phyloP scores from a whole-genome alignment of 2,888 invertebrate genomes.

The Nemurella pictetii region DNA sequence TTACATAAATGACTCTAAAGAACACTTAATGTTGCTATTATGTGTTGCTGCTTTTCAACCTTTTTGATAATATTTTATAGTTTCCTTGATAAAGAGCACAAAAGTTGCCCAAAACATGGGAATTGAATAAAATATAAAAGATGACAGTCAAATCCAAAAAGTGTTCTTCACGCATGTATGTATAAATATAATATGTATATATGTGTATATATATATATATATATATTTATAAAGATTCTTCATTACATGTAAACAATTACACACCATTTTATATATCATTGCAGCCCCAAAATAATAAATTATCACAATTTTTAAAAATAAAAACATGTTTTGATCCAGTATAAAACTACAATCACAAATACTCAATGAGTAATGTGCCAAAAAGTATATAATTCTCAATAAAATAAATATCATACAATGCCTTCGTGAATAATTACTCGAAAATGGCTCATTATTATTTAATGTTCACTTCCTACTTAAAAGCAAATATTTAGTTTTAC shows the following conservation, averaged over 20 bases:
- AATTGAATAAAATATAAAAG: too few relatives aligned
- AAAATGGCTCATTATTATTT: background rate
- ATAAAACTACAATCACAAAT: constrained; percentile 24
- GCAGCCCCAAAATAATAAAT: constrained; percentile 18
- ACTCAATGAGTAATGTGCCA: background rate
- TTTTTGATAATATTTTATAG: too few relatives aligned
- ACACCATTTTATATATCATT: background rate
- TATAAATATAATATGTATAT: too few relatives aligned
- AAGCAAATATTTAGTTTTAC: background rate
- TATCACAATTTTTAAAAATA: constrained; percentile 29
- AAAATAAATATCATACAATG: background rate
- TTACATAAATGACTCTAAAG: too few relatives aligned
- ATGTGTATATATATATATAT: background rate
- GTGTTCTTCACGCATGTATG: too few relatives aligned
- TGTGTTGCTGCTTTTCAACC: too few relatives aligned
- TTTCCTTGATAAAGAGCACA: too few relatives aligned
- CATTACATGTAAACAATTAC: background rate
- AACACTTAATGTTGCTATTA: too few relatives aligned
- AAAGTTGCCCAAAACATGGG: too few relatives aligned
- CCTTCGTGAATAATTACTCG: background rate
- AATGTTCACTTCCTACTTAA: background rate
- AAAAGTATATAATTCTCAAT: background rate
- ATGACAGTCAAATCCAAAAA: too few relatives aligned
- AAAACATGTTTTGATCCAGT: background rate
- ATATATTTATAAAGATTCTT: background rate